Evolutionary conservation across 2,888 invertebrate genomes (phyloP), one percentile per base, ranked within the genome.

Genomic region (Baronia brevicornis): DNA sequence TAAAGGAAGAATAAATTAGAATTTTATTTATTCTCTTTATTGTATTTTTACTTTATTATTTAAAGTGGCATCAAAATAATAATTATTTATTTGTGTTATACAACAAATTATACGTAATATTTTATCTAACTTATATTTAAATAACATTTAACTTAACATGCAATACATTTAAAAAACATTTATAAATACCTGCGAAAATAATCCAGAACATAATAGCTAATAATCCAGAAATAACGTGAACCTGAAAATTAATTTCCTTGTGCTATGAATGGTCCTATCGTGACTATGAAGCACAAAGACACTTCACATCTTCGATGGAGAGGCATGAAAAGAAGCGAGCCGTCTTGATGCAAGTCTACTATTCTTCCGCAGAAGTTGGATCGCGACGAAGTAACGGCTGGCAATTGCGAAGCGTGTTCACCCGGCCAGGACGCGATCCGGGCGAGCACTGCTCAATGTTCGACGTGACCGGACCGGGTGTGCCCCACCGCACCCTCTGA

Each of bases 301-400:
- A 70, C 66, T 68, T 69, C 64, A 68, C 67, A 63, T 63, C 53
- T 54, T 62, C 53, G 48, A 48, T 52, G 50, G 48, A 51, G 48
- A 46, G 43, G 41, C 44, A 49, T 63, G 51, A 54, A 59, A 51
- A 48, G 53, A 43, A 54, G 47, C 51, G 58, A 57, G 55, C 46
- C 43, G 51, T 41, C 54, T 48, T 47, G 51, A 51, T 54, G 46
- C 54, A 70, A 70, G 69, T 65, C 59, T 63, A 44, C 48, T 50
- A 48, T 45, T 54, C 51, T 59, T 54, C 38, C 44, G 43, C 29
- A 44, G 44, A 50, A 50, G 51, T 54, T 51, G 43, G 41, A 39
- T 44, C 41, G 42, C 32, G 28, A 20, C 33, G 32, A 33, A n/a
- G n/a, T n/a, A n/a, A n/a, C n/a, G n/a, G 33, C 32, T 41, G 24